These are phyloP conservation scores for Erebia ligea DNA, from an alignment of 2,888 invertebrate species.

Conservation along the genomic window DNA sequence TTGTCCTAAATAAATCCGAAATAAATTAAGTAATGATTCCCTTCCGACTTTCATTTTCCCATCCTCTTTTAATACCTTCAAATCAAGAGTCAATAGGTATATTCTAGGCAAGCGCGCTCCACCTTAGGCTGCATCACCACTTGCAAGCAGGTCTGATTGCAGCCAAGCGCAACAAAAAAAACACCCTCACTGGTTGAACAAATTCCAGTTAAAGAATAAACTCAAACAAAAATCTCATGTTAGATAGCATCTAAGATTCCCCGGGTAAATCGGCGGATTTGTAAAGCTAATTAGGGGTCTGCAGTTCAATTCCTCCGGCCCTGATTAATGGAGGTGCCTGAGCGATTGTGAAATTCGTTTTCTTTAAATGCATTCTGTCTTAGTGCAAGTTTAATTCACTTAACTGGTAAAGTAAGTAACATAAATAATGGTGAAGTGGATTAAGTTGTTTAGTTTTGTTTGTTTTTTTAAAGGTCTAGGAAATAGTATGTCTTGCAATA, in stretches of 20 bases:
- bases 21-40: too few species aligned
- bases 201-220: constrained; percentile 4
- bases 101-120: too few species aligned
- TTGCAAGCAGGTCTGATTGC: too few species aligned
- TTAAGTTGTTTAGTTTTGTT: constrained; percentile 4
- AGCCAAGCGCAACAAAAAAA: too few species aligned
- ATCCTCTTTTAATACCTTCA: too few species aligned
- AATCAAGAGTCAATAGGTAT: too few species aligned
- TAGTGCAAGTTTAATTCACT: constrained; percentile 27
- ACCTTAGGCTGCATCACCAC: too few species aligned
- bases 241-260: constrained; percentile 38
- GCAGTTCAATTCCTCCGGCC: constrained; percentile 32
- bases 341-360: constrained; percentile 34
- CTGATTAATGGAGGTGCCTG: constrained; percentile 39
- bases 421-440: constrained; percentile 17
- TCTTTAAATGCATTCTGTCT: constrained; percentile 31
- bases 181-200: neutral
- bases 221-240: neutral
- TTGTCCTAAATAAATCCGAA: too few species aligned
- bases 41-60: too few species aligned
- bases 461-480: neutral
- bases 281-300: constrained; percentile 44
- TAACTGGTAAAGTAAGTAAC: constrained; percentile 17
- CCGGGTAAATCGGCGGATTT: constrained; percentile 43
- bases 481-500: neutral